These are phyloP conservation scores for Bos taurus DNA, from an alignment of 2,113 vertebrate species.

Conservation along the genomic window DNA sequence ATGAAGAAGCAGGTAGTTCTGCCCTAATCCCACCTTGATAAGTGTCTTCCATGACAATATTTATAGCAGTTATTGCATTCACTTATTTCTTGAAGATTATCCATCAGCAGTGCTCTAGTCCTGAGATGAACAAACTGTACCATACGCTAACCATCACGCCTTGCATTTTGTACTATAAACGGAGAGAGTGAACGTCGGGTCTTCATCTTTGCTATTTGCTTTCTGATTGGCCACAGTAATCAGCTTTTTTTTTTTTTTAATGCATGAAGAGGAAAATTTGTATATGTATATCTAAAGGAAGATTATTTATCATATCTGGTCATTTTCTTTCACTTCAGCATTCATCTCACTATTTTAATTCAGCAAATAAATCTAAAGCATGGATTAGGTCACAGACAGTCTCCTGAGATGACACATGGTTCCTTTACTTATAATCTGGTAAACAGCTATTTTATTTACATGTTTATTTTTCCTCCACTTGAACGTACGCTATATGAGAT, in stretches of 20 bases:
- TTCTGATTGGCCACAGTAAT: not conserved
- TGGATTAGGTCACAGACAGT: not conserved
- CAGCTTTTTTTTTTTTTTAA: not conserved
- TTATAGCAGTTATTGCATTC: not conserved
- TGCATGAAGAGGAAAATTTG: not conserved
- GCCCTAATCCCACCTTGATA: not conserved
- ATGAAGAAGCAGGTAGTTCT: not conserved
- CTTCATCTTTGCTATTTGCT: not conserved
- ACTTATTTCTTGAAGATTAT: not conserved
- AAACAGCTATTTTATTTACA: not conserved
- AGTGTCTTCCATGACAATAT: not conserved
- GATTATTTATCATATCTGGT: not conserved
- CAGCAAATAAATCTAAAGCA: not conserved
- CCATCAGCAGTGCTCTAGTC: not conserved
- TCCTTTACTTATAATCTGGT: not conserved
- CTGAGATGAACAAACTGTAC: not conserved
- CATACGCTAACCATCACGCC: fast-evolving
- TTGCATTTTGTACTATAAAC: not conserved
- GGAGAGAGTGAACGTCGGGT: not conserved
- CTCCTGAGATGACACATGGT: not conserved
- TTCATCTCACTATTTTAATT: not conserved
- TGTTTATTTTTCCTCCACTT: not conserved
- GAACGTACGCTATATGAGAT: not conserved
- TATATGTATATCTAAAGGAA: not conserved
- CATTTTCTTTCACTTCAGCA: not conserved